Evolutionary conservation across 2,113 vertebrate genomes (phyloP), one percentile per base, ranked within the genome.

Genomic region (Irena cyanogastra): DNA sequence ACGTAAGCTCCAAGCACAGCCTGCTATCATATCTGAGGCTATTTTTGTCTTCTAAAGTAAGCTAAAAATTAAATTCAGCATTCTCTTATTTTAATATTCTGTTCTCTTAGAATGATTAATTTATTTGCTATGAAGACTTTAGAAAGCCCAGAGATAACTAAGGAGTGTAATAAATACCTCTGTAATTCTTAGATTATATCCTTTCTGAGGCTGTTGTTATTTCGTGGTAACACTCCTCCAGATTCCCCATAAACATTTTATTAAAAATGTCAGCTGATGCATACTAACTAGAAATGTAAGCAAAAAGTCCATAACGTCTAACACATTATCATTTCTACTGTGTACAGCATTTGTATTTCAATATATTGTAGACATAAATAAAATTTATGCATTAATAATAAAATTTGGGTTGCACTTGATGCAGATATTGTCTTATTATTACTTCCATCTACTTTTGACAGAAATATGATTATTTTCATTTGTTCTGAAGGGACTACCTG

Each of bases 401-500:
- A 53, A 65, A 74, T 47, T 28, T 53, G 27, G 2, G 39, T 89
- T 79, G 18, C 13, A 28, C 19, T 86, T 86, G 23, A 11, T 74
- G 33, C 35, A 56, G 72, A 94, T 70, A 83, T 57, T 70, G 56
- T 54, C 23, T 49, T 77, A 24, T 42, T 85, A 76, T 75, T 85
- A 41, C 79, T 95, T 88, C 26, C 41, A 53, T 76, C 79, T 72
- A 72, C 37, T 90, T 93, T 79, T 90, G 90, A 75, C 56, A 93
- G 69, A 83, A 86, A 57, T 74, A 86, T 59, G 41, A 83, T 84
- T 30, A 92, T 96, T 87, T 93, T 82, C 37, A 45, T 89, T 89
- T 81, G 94, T 86, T 96, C 90, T 95, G 90, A 94, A 83, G 93
- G 66, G 71, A 83, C 64, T 90, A 85, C 60, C 27, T 90, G 59